phyloP scores from a whole-genome alignment of 2,113 vertebrate species.

The Heterotilapia buettikoferi region DNA sequence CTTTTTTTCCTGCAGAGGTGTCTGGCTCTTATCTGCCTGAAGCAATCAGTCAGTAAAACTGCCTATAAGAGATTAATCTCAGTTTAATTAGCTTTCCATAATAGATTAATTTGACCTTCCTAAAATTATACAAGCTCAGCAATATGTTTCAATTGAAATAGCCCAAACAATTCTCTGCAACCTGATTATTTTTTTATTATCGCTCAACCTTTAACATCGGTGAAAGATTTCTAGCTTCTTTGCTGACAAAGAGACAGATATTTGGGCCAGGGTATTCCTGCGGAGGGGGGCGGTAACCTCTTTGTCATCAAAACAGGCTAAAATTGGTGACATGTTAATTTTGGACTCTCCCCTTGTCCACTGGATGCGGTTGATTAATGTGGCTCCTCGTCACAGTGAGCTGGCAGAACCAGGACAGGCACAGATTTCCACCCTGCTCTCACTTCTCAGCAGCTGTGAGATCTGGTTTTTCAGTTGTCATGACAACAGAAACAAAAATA shows the following conservation, averaged over 20 bases:
- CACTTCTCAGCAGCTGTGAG: not conserved
- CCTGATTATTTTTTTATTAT: not conserved
- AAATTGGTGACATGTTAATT: slow-evolving; percentile 57
- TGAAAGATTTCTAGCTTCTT: not conserved
- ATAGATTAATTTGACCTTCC: slow-evolving; percentile 19
- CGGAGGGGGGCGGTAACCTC: not conserved
- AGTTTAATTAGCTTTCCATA: slow-evolving; percentile 14
- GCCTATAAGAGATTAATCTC: not conserved
- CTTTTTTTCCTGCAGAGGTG: not conserved
- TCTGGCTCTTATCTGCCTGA: not conserved
- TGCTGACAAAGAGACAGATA: not conserved
- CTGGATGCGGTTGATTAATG: slow-evolving; percentile 61
- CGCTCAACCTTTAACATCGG: not conserved
- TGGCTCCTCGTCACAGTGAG: slow-evolving; percentile 34
- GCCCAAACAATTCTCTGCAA: not conserved
- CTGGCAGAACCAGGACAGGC: slow-evolving; percentile 64
- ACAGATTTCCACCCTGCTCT: not conserved
- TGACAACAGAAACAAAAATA: not conserved
- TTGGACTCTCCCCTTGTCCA: slow-evolving; percentile 43
- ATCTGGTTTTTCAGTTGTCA: not conserved
- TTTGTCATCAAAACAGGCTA: slow-evolving; percentile 18
- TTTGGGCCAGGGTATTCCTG: slow-evolving; percentile 56
- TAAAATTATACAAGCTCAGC: not conserved
- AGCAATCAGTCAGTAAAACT: not conserved
- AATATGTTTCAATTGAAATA: not conserved